Percentiles rank a stretch among this genome's conserved stretches.
phyloP scores from a whole-genome alignment of 2,113 vertebrate species.

The Brienomyrus longianalis region DNA sequence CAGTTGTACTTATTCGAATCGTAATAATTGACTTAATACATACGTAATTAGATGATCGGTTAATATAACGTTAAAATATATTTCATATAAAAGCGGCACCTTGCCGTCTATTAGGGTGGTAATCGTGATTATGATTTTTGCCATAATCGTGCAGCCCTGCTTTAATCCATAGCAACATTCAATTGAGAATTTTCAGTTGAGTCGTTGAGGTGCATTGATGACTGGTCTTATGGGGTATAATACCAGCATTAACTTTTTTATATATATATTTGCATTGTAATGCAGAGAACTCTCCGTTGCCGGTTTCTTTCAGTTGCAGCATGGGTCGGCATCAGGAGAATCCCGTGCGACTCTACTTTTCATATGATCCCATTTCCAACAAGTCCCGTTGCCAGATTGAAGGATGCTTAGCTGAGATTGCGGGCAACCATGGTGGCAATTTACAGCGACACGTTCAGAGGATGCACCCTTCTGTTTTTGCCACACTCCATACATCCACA shows the following conservation, averaged over 20 bases:
- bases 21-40: background rate
- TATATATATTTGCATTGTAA: background rate
- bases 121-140: background rate
- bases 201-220: background rate
- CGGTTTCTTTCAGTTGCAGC: background rate
- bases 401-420: conserved; percentile 10
- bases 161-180: background rate
- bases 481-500: background rate
- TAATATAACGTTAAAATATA: background rate
- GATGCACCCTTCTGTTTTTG: conserved; percentile 10
- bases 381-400: conserved; percentile 20
- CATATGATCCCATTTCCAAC: conserved; percentile 14
- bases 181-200: background rate
- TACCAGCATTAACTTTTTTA: background rate
- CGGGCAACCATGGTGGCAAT: conserved; percentile 19
- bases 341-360: conserved; percentile 19
- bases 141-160: background rate
- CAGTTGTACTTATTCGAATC: background rate
- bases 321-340: conserved; percentile 25
- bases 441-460: background rate
- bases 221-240: background rate
- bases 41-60: background rate
- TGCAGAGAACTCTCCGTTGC: background rate
- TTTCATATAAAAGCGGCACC: background rate
- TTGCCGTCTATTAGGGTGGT: background rate